phyloP scores from a whole-genome alignment of 2,113 vertebrate genomes.

The Peucedramus taeniatus region DNA sequence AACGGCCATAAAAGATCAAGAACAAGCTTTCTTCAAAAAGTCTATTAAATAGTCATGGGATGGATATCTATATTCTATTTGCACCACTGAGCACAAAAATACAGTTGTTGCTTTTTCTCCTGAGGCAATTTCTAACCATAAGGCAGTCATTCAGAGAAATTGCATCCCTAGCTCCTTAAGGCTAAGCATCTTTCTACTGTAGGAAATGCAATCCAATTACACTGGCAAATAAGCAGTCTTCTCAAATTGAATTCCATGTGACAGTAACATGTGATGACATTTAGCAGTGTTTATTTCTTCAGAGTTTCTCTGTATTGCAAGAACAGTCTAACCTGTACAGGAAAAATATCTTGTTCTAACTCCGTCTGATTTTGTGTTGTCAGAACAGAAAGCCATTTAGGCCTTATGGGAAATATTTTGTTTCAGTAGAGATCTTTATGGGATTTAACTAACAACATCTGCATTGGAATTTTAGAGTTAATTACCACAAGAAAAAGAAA shows the following conservation, averaged over 20 bases:
- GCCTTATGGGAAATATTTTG: neutral
- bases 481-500: neutral
- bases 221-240: constrained; percentile 32
- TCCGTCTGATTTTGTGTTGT: neutral
- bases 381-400: neutral
- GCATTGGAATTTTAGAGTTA: neutral
- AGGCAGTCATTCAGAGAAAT: constrained; percentile 51
- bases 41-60: neutral
- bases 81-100: constrained; percentile 3
- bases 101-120: neutral
- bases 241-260: constrained; percentile 25
- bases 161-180: constrained; percentile 36
- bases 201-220: constrained; percentile 49
- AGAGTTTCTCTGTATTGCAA: neutral
- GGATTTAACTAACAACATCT: neutral
- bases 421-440: neutral
- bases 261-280: constrained; percentile 10
- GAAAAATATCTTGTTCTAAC: neutral
- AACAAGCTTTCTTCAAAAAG: neutral
- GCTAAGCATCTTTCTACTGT: constrained; percentile 46
- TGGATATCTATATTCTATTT: neutral
- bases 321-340: neutral
- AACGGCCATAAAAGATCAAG: neutral
- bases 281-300: neutral
- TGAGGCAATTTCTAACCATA: constrained; percentile 38